Conservation (phyloP, 2,888 invertebrate species). For the Rotaria magnacalcarata region DNA sequence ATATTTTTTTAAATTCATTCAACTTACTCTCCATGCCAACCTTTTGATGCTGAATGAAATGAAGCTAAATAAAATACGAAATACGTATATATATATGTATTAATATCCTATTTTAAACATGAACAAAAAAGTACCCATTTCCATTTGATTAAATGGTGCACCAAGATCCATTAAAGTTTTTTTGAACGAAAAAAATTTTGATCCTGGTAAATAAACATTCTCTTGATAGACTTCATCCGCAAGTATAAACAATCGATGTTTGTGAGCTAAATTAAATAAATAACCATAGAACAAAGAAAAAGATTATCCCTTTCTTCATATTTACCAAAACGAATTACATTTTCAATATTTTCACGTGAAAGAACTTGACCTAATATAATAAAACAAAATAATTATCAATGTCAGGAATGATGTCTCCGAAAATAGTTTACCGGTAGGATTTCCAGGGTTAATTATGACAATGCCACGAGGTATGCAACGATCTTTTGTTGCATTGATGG, state of each 20-base stretch:
- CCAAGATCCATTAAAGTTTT: conserved; percentile 87
- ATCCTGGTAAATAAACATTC: conserved; percentile 82
- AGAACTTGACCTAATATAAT: conserved; percentile 67
- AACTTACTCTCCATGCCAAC: conserved; percentile 64
- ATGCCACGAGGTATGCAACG: conserved; percentile 73
- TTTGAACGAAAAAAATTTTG: conserved; percentile 87
- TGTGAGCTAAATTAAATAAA: conserved; percentile 64
- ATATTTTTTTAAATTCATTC: not conserved
- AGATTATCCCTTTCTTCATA: too few relatives aligned
- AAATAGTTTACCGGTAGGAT: conserved; percentile 75
- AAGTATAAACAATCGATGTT: conserved; percentile 73
- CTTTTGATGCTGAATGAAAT: conserved; percentile 93
- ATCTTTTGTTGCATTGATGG: conserved; percentile 66
- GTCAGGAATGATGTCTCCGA: too few relatives aligned
- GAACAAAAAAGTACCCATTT: conserved; percentile 62
- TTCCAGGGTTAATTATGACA: conserved; percentile 95
- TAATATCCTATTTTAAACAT: not conserved
- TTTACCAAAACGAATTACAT: conserved; percentile 70
- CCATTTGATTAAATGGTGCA: conserved; percentile 74
- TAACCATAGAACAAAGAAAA: too few relatives aligned
- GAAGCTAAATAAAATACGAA: conserved; percentile 65
- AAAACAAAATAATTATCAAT: conserved; percentile 37
- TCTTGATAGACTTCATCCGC: conserved; percentile 68
- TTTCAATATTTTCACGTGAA: conserved; percentile 78
- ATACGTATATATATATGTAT: too few relatives aligned